Evolutionary conservation across 2,888 invertebrate genomes (phyloP).

Genomic region (Conistra vaccinii): DNA sequence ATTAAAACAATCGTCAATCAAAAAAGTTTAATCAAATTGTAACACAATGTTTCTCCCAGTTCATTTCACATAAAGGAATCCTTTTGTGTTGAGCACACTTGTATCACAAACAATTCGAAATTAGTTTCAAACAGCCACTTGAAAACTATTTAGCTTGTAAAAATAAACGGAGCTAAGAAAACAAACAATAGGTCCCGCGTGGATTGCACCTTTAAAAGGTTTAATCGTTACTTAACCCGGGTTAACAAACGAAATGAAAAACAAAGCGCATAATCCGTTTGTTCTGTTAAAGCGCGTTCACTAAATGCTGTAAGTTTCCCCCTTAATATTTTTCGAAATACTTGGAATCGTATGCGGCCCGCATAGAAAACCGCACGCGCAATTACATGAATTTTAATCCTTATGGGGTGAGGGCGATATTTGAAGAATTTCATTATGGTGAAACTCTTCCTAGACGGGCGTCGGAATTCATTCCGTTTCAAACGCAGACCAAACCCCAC

Average conservation of each 20-base stretch:
- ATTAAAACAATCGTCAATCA: slow-evolving; percentile 14
- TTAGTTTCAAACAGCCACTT: slow-evolving; percentile 58
- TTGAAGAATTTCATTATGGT: slow-evolving; percentile 89
- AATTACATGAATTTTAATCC: slow-evolving; percentile 87
- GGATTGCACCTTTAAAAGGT: slow-evolving; percentile 54
- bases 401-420: slow-evolving; percentile 80
- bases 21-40: slow-evolving; percentile 31
- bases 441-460: slow-evolving; percentile 81
- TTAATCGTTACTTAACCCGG: slow-evolving; percentile 56
- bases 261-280: slow-evolving; percentile 56
- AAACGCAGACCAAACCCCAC: slow-evolving; percentile 79
- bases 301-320: slow-evolving; percentile 45
- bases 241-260: slow-evolving; percentile 60
- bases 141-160: slow-evolving; percentile 59
- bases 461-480: slow-evolving; percentile 84
- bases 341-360: slow-evolving; percentile 60
- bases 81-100: slow-evolving; percentile 37
- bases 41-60: slow-evolving; percentile 19
- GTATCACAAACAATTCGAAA: slow-evolving; percentile 47
- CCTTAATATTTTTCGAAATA: slow-evolving; percentile 66
- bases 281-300: slow-evolving; percentile 44
- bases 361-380: slow-evolving; percentile 75
- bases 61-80: slow-evolving; percentile 37
- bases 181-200: slow-evolving; percentile 45
- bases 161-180: slow-evolving; percentile 50